Evolutionary conservation across 1,140 invertebrate species (phyloP).

Genomic region (Leptinotarsa undecemlineata): DNA sequence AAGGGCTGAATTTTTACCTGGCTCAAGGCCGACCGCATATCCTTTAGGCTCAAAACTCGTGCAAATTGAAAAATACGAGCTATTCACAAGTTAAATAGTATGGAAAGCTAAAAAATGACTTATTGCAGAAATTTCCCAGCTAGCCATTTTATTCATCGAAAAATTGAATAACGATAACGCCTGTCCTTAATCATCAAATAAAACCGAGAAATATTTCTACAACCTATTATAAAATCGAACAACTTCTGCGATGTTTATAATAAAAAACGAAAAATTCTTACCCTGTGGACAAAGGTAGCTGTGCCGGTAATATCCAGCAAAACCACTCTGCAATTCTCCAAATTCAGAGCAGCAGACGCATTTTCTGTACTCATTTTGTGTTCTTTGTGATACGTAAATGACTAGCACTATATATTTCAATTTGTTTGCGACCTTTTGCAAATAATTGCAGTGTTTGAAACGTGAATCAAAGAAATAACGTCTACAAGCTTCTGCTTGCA

Average conservation of each 20-base stretch:
- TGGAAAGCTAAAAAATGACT: neutral
- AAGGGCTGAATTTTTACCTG: conserved; percentile 50
- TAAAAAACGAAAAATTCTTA: neutral
- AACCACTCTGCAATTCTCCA: conserved; percentile 56
- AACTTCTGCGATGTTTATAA: neutral
- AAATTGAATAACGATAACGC: neutral
- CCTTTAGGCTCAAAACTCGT: conserved; percentile 4
- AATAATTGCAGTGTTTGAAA: neutral
- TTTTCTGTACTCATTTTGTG: conserved; percentile 34
- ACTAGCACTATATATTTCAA: conserved; percentile 17
- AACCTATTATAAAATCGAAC: no score
- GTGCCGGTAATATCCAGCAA: conserved; percentile 82
- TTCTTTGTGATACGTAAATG: neutral
- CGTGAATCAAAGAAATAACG: conserved; percentile 7
- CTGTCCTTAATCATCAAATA: no score
- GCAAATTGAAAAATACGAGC: conserved; percentile 13
- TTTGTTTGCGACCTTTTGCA: neutral
- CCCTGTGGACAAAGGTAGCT: conserved; percentile 54
- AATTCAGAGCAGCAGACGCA: conserved; percentile 21
- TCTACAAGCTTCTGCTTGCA: neutral
- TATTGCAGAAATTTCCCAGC: neutral
- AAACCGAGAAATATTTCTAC: no score
- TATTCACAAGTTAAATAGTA: neutral
- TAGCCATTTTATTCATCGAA: neutral
- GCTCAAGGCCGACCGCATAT: conserved; percentile 45